Evolutionary conservation across 30 jellyfish, hydroid and myxozoan species (phyloP), one percentile per base, ranked within the genome.

Genomic region (Rhopilema esculentum): DNA sequence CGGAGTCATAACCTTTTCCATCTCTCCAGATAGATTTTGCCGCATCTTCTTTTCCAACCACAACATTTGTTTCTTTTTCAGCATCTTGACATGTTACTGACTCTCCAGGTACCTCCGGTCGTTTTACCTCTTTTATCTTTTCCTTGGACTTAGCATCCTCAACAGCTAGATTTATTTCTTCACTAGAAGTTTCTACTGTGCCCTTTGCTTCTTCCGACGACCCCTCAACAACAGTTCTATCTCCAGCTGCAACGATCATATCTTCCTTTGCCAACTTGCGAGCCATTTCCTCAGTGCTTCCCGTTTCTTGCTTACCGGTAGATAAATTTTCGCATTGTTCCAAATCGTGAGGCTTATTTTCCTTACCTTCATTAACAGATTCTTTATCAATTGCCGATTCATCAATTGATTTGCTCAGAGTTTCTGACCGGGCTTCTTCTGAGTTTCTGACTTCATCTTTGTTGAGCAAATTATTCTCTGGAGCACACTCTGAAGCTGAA

Each of bases 391-490:
- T 18, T 18, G 8, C 31, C 27, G 24, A 74, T 62, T 85, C 94
- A 49, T 74, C 94, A 49, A 74, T 74, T 7, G 94, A 72, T 26
- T 64, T 27, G 66, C 75, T 61, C 33, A 74, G 57, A 27, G 84
- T 30, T 4, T 75, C 94, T 20, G 57, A 17, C 4, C 57, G 9
- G 12, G 57, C 57, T 32, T 75, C 50, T 2, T 23, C 32, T 1
- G 32, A 20, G 30, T 23, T 32, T 16, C 32, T 66, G 77, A 7
- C 19, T 7, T 23, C 77, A 20, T 32, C 86, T 33, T 15, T 49
- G 6, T 50, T 49, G 27, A 23, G 8, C 52, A 21, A 8, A 23
- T 16, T 23, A 17, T 40, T 15, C 4, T 33, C 1, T 4, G 85
- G 31, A 40, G 33, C 30, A 50, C 69, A 21, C 23, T 50, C 57